Percentiles rank a stretch among this genome's conserved stretches.
These are phyloP conservation scores for Gallinago solitaria DNA, from an alignment of 2,797 vertebrate species.

Conservation along the genomic window DNA sequence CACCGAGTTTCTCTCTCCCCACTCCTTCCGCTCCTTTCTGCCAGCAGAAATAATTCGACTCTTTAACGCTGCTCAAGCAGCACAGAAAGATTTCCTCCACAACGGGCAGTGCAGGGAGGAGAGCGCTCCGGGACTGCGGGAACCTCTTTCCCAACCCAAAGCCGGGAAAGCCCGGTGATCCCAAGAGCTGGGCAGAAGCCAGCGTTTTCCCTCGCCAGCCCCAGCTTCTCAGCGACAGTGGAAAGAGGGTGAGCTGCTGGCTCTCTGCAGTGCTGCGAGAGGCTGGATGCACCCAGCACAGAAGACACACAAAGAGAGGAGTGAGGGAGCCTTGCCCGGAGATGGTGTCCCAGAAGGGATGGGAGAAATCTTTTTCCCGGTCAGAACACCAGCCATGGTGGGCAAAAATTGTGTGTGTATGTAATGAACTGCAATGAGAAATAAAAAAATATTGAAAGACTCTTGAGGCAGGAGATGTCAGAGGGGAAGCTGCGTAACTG, in stretches of 20 bases:
- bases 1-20: not conserved
- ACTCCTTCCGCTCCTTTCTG: not conserved
- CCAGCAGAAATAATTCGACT: not conserved
- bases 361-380: not conserved
- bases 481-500: not conserved
- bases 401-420: fast-evolving
- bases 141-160: not conserved
- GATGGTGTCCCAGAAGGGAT: not conserved
- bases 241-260: fast-evolving
- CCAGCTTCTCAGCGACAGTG: not conserved
- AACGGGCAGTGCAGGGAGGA: fast-evolving
- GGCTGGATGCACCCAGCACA: not conserved
- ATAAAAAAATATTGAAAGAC: too few species aligned
- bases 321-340: not conserved
- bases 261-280: fast-evolving
- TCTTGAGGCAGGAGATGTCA: not conserved
- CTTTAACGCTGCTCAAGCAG: fast-evolving
- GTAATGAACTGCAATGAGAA: not conserved
- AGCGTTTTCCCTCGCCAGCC: not conserved
- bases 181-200: not conserved
- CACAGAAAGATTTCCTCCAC: fast-evolving
- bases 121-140: fast-evolving
- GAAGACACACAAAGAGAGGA: not conserved
- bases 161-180: fast-evolving
- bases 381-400: fast-evolving